These are phyloP conservation scores for Dascillus cervinus DNA, from an alignment of 2,888 invertebrate genomes.

Conservation along the genomic window DNA sequence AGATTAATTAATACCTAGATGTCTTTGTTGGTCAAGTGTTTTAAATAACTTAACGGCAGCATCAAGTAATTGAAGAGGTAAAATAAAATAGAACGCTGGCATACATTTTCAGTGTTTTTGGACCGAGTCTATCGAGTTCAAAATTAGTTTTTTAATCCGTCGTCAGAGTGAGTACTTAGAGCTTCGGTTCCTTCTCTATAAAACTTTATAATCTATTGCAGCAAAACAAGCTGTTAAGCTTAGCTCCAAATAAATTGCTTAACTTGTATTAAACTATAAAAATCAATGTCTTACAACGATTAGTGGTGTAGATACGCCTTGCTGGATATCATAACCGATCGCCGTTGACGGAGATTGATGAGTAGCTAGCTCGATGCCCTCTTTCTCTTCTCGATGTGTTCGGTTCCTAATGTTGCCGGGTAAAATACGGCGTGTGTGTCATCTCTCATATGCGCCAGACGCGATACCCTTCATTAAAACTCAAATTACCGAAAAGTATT, in stretches of 20 bases:
- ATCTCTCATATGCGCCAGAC: too few relatives aligned
- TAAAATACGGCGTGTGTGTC: too few relatives aligned
- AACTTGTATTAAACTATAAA: constrained; percentile 22
- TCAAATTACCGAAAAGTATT: too few relatives aligned
- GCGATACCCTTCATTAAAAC: too few relatives aligned
- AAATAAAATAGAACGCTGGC: too few relatives aligned
- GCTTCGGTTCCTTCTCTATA: constrained; percentile 10
- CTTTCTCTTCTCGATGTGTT: too few relatives aligned
- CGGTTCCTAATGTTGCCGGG: too few relatives aligned
- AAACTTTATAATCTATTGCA: constrained; percentile 13
- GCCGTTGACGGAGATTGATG: constrained; percentile 34
- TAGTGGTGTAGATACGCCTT: constrained; percentile 33
- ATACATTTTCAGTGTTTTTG: constrained; percentile 16
- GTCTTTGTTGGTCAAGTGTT: too few relatives aligned
- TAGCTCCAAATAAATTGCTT: constrained; percentile 16
- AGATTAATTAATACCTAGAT: too few relatives aligned
- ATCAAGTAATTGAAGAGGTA: too few relatives aligned
- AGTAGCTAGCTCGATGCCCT: too few relatives aligned
- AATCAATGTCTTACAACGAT: constrained; percentile 34
- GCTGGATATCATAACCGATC: constrained; percentile 34
- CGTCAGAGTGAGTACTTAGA: constrained; percentile 12
- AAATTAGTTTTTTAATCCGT: constrained; percentile 20
- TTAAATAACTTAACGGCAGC: too few relatives aligned
- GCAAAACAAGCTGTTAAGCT: constrained; percentile 12
- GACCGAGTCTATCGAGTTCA: constrained; percentile 16